Percentiles rank a stretch among this genome's conserved stretches.
Conservation (phyloP, 2,888 invertebrate species). For the Sarcophaga subvicina region DNA sequence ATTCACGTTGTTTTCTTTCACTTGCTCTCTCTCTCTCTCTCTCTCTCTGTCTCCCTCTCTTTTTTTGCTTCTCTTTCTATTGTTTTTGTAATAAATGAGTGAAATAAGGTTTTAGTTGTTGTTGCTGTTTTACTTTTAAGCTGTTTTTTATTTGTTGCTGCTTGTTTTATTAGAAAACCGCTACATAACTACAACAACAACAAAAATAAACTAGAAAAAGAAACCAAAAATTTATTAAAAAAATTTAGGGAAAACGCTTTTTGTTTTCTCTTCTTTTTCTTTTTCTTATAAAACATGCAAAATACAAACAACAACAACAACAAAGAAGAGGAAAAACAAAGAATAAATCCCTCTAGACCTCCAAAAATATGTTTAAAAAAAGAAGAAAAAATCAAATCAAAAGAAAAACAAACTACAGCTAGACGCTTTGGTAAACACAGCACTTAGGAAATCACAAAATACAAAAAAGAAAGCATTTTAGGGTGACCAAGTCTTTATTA, state of each 20-base stretch:
- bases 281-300: slow-evolving; percentile 49
- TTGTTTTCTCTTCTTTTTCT: background rate
- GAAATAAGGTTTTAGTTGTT: slow-evolving; percentile 55
- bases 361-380: slow-evolving; percentile 31
- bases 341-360: slow-evolving; percentile 59
- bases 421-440: slow-evolving; percentile 65
- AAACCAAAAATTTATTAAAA: slow-evolving; percentile 20
- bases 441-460: slow-evolving; percentile 55
- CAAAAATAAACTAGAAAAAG: slow-evolving; percentile 21
- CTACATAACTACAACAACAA: slow-evolving; percentile 42
- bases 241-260: slow-evolving; percentile 23
- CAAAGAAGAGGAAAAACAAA: slow-evolving; percentile 3
- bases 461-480: background rate
- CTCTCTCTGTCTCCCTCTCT: background rate
- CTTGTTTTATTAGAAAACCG: slow-evolving; percentile 57
- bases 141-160: slow-evolving; percentile 12
- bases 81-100: slow-evolving; percentile 49
- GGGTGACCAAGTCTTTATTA: slow-evolving; percentile 39
- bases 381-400: slow-evolving; percentile 28
- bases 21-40: background rate
- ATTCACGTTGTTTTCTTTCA: slow-evolving; percentile 48
- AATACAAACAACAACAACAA: no score
- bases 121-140: slow-evolving; percentile 33
- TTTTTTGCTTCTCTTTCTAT: background rate
- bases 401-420: slow-evolving; percentile 43